Base-by-base conservation (phyloP, 64 coral and sea anemone genomes). In the Catalaphyllia jardinei region DNA sequence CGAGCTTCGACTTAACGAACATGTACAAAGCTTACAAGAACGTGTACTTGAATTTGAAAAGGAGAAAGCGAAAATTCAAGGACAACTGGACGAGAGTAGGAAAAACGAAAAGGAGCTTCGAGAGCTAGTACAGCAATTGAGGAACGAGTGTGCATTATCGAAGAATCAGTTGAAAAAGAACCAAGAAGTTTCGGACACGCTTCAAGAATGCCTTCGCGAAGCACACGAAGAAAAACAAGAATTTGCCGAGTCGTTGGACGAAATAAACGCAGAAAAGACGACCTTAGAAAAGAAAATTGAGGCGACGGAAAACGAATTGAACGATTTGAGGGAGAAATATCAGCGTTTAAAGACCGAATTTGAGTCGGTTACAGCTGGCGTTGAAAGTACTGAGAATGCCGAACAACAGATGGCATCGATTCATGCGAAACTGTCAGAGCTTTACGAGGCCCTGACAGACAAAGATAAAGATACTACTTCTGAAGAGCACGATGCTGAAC, bases 151-250 rank as follows among this genome's bases (percentile, higher is more conserved):
- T 49, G 82, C 28, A 19, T 61, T 88, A 4, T 50, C 82, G 31
- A 91, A 73, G 20, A 88, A 95, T 67, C 95, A 95, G 79, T 71
- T 93, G 19, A 78, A 93, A 52, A 93, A 91, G 90, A 79, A 39
- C 78, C 74, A 88, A 62, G 94, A 93, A 24, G 72, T 91, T 69
- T 74, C 73, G 17, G 65, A 93, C n/a, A 93, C 94, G 71, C 64
- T 99, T 61, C 93, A 93, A 79, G 74, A 90, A 61, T 89, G 91
- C 76, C 75, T 99, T 72, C 91, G 89, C 10, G 91, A 95, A 72
- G 83, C 94, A 22, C 83, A 90, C 60, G 94, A 95, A 55, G 91
- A 95, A 67, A 99, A 95, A 79, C 79, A 95, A 30, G 94, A 95
- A 62, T 51, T 92, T 69, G 39, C 79, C 52, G 91, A 98, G 60